phyloP scores from a whole-genome alignment of 2,888 invertebrate species.

The Panopea generosa region DNA sequence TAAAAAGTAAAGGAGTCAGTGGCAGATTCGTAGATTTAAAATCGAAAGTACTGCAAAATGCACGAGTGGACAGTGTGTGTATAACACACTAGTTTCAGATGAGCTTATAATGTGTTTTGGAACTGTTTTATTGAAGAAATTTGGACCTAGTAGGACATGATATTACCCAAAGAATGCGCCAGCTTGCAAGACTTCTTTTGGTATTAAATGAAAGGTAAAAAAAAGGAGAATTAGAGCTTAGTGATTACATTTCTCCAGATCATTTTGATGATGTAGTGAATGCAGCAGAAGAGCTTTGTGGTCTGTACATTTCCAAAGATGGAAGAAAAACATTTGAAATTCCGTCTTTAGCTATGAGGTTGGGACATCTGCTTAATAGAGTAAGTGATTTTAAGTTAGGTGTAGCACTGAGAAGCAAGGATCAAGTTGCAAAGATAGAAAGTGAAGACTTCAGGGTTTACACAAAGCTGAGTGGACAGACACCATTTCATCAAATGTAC shows the following conservation, averaged over 20 bases:
- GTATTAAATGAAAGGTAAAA: not conserved
- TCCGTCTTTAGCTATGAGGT: constrained; percentile 14
- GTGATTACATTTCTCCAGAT: constrained; percentile 7
- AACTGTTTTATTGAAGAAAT: constrained; percentile 10
- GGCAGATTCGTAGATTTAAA: constrained; percentile 4
- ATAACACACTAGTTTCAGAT: constrained; percentile 7
- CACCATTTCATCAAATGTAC: constrained; percentile 21
- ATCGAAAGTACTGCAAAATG: constrained; percentile 7
- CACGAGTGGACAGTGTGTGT: constrained; percentile 9
- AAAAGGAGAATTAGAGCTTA: not conserved
- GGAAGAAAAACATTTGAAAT: constrained; percentile 10
- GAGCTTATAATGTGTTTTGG: constrained; percentile 17
- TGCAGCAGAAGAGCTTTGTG: constrained; percentile 23
- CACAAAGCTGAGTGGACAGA: constrained; percentile 15
- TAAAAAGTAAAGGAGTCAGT: constrained; percentile 6
- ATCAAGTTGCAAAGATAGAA: constrained; percentile 1
- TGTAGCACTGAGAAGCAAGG: constrained; percentile 8
- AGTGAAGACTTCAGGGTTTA: constrained; percentile 8
- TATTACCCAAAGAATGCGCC: constrained; percentile 12
- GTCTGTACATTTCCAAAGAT: constrained; percentile 17
- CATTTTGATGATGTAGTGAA: constrained; percentile 16
- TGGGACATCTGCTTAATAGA: constrained; percentile 17
- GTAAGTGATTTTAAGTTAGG: constrained; percentile 14
- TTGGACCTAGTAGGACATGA: constrained; percentile 6
- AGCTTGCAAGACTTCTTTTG: constrained; percentile 6